Conservation (phyloP, 2,113 vertebrate species). For the Platysteira castanea region DNA sequence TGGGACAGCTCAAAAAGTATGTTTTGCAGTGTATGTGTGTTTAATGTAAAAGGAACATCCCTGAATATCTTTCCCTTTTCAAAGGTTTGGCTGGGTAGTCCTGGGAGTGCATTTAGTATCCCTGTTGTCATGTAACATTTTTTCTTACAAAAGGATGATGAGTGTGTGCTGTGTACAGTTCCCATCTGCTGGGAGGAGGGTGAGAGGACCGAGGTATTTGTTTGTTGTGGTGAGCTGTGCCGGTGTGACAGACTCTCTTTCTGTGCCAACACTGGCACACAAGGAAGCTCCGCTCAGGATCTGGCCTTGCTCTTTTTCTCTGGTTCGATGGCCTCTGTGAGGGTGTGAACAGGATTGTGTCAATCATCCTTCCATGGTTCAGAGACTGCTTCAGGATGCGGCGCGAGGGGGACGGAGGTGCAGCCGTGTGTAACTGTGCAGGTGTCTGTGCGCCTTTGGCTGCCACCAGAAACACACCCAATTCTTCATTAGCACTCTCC, state of each 20-base stretch:
- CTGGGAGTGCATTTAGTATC: neutral
- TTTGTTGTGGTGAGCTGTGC: constrained; percentile 7
- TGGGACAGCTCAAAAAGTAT: neutral
- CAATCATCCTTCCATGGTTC: neutral
- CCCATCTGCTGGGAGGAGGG: constrained; percentile 5
- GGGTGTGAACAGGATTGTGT: neutral
- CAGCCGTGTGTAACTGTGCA: neutral
- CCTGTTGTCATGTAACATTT: neutral
- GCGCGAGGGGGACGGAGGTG: rapidly evolving
- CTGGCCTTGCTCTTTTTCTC: neutral
- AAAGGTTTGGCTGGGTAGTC: neutral
- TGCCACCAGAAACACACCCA: neutral
- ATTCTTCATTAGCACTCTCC: neutral
- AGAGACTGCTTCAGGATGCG: neutral
- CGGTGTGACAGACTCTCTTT: neutral
- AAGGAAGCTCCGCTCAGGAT: neutral
- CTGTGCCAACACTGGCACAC: neutral
- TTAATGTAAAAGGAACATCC: neutral
- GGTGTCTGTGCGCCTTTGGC: neutral
- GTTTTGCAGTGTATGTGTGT: neutral
- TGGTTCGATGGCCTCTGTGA: neutral
- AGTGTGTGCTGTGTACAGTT: neutral
- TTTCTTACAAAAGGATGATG: neutral
- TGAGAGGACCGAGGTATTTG: neutral
- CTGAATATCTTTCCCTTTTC: neutral